Evolutionary conservation across 2,797 vertebrate genomes (phyloP).

Genomic region (Hylomyscus alleni): DNA sequence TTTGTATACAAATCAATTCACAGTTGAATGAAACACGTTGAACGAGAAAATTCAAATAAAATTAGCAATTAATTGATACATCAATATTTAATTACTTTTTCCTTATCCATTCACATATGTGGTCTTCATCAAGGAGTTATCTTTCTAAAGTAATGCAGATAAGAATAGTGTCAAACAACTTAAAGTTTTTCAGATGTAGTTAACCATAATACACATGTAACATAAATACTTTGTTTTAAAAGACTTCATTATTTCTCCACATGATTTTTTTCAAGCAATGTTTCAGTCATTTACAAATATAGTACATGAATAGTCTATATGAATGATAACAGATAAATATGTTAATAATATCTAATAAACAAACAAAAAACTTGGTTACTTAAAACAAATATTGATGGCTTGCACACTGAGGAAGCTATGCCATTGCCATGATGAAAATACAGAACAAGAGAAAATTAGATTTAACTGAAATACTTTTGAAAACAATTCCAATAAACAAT

Average conservation of each 20-base stretch:
- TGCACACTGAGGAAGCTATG: neutral
- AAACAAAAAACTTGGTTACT: neutral
- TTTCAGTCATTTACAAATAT: neutral
- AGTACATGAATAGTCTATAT: neutral
- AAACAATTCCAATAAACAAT: neutral
- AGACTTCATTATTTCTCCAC: neutral
- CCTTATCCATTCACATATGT: neutral
- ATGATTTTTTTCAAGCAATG: neutral
- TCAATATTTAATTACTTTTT: neutral
- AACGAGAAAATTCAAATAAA: neutral
- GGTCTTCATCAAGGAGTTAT: constrained; percentile 18
- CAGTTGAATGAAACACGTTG: neutral
- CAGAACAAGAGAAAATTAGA: neutral
- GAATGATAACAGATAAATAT: neutral
- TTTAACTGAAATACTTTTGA: neutral
- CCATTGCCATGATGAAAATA: neutral
- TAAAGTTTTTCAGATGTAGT: neutral
- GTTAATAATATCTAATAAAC: neutral
- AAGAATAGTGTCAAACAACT: neutral
- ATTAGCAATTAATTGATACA: neutral
- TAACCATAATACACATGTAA: neutral
- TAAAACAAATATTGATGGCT: neutral
- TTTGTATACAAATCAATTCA: neutral
- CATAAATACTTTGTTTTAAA: neutral
- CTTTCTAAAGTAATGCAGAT: neutral